Evolutionary conservation across 2,113 vertebrate genomes (phyloP).

Genomic region (Ginglymostoma cirratum): DNA sequence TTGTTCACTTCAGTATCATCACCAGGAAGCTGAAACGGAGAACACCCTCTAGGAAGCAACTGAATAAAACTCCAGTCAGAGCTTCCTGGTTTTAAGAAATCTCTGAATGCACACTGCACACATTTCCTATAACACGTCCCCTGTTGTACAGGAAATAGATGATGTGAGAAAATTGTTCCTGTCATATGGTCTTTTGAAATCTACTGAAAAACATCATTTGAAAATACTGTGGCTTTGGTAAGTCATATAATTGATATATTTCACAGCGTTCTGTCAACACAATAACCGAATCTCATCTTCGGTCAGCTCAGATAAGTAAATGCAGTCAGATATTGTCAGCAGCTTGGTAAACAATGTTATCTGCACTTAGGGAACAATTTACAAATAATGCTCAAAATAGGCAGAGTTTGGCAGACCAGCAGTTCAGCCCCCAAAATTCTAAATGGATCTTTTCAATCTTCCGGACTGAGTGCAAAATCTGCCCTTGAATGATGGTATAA

Average conservation of each 20-base stretch:
- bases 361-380: not conserved
- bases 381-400: not conserved
- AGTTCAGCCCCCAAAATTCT: too few relatives aligned
- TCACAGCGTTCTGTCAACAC: not conserved
- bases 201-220: not conserved
- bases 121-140: not conserved
- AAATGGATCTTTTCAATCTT: too few relatives aligned
- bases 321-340: not conserved
- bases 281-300: too few relatives aligned
- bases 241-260: not conserved
- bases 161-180: not conserved
- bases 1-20: not conserved
- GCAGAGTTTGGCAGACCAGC: not conserved
- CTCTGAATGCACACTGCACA: not conserved
- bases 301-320: not conserved
- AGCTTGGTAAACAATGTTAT: not conserved
- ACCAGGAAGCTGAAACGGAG: not conserved
- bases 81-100: constrained; percentile 17
- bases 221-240: not conserved
- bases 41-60: not conserved
- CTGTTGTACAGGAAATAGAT: not conserved
- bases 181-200: not conserved
- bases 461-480: too few relatives aligned
- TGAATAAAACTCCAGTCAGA: not conserved
- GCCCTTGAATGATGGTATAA: too few relatives aligned